Conservation (phyloP, 2,113 vertebrate species). For the Crotalus helleri region DNA sequence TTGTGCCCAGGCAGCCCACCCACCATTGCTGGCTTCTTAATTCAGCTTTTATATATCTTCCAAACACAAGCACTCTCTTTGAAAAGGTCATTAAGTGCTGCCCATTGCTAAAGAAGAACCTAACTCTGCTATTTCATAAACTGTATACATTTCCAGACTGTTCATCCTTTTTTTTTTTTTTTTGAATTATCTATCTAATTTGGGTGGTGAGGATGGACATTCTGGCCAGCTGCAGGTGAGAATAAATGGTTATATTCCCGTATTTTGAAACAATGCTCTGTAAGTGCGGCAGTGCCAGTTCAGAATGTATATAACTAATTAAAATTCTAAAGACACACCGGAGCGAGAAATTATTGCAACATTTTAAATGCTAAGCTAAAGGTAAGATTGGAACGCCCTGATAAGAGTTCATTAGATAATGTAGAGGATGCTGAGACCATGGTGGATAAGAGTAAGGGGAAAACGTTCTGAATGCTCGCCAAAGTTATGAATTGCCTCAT, state of each 20-base stretch:
- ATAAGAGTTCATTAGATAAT: background rate
- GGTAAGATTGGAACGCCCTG: background rate
- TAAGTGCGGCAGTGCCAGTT: background rate
- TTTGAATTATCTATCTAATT: background rate
- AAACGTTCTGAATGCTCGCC: background rate
- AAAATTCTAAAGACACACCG: background rate
- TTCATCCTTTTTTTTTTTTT: background rate
- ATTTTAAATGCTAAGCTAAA: background rate
- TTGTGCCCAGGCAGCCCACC: background rate
- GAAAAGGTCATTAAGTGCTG: background rate
- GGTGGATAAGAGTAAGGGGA: background rate
- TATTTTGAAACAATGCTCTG: background rate
- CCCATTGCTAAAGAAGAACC: background rate
- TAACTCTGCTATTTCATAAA: background rate
- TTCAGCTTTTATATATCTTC: background rate
- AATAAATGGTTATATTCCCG: background rate
- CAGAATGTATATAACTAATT: background rate
- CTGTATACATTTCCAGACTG: background rate
- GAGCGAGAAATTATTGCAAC: background rate
- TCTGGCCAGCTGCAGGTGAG: background rate
- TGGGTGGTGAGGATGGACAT: background rate
- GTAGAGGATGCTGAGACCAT: background rate
- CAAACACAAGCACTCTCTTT: background rate
- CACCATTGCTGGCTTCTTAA: background rate
- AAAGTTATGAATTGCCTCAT: background rate